Percentiles rank a stretch among this genome's conserved stretches.
Evolutionary conservation across 2,113 vertebrate genomes (phyloP).

Genomic region (Leptobrachium leishanense): DNA sequence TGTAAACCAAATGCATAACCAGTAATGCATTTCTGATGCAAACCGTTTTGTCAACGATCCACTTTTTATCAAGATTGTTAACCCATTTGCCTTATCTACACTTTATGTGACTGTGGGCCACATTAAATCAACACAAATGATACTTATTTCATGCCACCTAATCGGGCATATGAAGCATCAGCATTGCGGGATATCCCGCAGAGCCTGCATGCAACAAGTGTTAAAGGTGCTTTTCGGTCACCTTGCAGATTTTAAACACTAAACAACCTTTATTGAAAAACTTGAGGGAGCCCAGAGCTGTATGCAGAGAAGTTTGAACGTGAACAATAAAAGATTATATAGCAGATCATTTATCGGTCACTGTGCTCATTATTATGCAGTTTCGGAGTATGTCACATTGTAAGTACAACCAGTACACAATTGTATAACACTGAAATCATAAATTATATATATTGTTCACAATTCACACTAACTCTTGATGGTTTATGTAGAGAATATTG

Average conservation of each 20-base stretch:
- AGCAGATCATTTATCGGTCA: background rate
- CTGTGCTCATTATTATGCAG: constrained; percentile 9
- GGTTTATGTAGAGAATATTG: background rate
- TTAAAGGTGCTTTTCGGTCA: background rate
- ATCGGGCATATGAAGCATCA: background rate
- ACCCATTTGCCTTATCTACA: constrained; percentile 26
- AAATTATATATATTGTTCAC: no score
- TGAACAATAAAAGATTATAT: constrained; percentile 9
- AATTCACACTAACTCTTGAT: no score
- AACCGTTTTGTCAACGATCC: no score
- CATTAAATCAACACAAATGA: background rate
- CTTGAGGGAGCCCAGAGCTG: background rate
- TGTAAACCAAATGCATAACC: no score
- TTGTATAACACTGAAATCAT: no score
- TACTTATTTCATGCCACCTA: background rate
- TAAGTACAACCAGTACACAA: no score
- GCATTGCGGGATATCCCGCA: background rate
- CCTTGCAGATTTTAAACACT: background rate
- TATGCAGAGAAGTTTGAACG: constrained; percentile 25
- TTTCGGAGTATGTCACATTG: background rate
- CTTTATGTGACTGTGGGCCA: background rate
- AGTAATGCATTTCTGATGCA: background rate
- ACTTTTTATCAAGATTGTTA: background rate
- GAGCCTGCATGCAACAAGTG: background rate
- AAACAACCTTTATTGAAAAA: background rate